A percentile compares a stretch with the other conserved stretches of the same genome.
phyloP scores from a whole-genome alignment of 2,113 vertebrate species.

The Atherinomorus stipes region DNA sequence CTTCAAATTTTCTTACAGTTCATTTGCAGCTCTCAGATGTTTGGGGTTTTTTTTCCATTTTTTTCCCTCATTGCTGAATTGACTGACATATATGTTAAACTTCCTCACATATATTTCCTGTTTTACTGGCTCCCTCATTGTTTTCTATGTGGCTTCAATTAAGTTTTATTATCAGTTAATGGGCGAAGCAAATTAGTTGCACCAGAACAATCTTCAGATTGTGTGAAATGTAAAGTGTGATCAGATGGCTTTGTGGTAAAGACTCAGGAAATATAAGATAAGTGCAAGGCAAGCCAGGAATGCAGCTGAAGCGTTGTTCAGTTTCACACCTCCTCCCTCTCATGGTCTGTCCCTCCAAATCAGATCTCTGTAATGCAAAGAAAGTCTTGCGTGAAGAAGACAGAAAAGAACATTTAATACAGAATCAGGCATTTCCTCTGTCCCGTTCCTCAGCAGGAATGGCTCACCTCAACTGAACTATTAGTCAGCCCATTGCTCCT shows the following conservation, averaged over 20 bases:
- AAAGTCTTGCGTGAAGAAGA: conserved; percentile 42
- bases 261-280: neutral
- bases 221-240: neutral
- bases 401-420: conserved; percentile 39
- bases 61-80: neutral
- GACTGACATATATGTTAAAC: neutral
- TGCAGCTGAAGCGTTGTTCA: conserved; percentile 12
- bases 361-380: conserved; percentile 50
- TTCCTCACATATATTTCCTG: conserved; percentile 1
- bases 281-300: neutral
- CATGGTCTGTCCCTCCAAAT: conserved; percentile 31
- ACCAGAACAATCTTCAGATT: neutral
- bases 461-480: conserved; percentile 51
- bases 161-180: neutral
- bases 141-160: neutral
- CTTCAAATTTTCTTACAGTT: no score
- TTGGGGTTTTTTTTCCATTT: no score
- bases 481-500: conserved; percentile 62
- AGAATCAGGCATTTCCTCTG: conserved; percentile 38
- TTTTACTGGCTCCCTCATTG: neutral
- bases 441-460: conserved; percentile 35
- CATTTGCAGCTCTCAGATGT: no score
- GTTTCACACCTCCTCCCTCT: conserved; percentile 5
- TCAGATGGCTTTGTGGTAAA: neutral
- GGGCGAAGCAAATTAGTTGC: neutral